These are phyloP conservation scores for Papilio machaon DNA, from an alignment of 1,140 invertebrate species.

Conservation along the genomic window DNA sequence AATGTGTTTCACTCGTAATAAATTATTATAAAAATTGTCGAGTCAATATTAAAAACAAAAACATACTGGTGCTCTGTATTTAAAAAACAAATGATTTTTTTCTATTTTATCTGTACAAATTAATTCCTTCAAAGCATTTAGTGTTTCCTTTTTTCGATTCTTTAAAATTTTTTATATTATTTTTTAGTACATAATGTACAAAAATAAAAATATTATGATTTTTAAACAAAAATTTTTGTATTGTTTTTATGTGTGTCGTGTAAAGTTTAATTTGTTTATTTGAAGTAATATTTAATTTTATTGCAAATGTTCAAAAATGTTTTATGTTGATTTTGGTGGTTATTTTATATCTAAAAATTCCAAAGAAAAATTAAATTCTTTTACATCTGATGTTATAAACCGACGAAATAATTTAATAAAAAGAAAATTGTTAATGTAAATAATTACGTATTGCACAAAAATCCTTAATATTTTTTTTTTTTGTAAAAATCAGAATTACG, in stretches of 20 bases:
- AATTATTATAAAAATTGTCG: neutral
- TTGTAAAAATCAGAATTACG: too few species aligned
- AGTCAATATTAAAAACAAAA: neutral
- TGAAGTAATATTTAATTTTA: conserved; percentile 19
- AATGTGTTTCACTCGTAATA: neutral
- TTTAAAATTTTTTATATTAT: conserved; percentile 42
- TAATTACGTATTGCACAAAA: neutral
- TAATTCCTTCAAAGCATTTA: conserved; percentile 69
- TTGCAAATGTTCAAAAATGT: neutral
- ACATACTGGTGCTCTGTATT: conserved; percentile 52
- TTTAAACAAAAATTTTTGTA: conserved; percentile 21
- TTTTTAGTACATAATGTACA: too few species aligned
- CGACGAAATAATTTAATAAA: neutral
- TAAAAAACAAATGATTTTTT: conserved; percentile 12
- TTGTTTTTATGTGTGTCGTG: conserved; percentile 37
- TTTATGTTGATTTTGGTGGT: conserved; percentile 17
- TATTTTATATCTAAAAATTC: neutral
- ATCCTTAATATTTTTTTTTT: too few species aligned
- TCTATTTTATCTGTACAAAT: conserved; percentile 25
- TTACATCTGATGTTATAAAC: neutral
- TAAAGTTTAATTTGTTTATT: conserved; percentile 24
- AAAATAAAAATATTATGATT: conserved; percentile 22
- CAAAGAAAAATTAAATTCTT: conserved; percentile 8
- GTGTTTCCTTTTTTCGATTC: conserved; percentile 27
- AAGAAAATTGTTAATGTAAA: neutral